Evolutionary conservation across 2,797 vertebrate species (phyloP).

Genomic region (Choloepus didactylus): DNA sequence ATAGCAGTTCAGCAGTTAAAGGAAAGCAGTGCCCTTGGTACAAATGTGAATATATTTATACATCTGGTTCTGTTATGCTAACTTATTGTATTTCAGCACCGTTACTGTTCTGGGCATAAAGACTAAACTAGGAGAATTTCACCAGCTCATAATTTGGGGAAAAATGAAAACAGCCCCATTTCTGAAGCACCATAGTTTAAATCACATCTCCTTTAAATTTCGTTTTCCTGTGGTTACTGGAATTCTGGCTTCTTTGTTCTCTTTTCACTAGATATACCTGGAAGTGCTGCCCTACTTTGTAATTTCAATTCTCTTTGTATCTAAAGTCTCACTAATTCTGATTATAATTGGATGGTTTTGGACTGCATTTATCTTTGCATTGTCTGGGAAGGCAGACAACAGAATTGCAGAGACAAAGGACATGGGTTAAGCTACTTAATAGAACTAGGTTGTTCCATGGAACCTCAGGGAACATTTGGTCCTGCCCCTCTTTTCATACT

Average conservation of each 20-base stretch:
- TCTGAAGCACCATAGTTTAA: background rate
- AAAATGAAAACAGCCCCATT: background rate
- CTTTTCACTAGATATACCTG: background rate
- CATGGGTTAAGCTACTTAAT: background rate
- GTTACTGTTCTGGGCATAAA: background rate
- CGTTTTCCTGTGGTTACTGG: background rate
- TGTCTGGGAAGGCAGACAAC: background rate
- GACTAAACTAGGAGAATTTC: conserved; percentile 9
- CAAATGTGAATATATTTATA: conserved; percentile 67
- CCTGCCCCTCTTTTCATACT: background rate
- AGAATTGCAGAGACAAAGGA: conserved; percentile 4
- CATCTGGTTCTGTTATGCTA: conserved; percentile 19
- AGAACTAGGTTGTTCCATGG: background rate
- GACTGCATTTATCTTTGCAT: background rate
- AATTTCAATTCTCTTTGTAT: background rate
- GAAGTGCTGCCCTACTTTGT: background rate
- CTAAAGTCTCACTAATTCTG: background rate
- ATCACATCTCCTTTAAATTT: background rate
- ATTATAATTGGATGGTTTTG: background rate
- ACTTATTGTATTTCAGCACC: conserved; percentile 39
- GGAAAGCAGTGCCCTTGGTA: conserved; percentile 60
- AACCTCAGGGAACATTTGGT: background rate
- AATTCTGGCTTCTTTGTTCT: conserved; percentile 32
- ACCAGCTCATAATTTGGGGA: background rate
- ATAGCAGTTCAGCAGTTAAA: conserved; percentile 74